Conservation (phyloP, 2,888 invertebrate species). For the Andrena bicolor region DNA sequence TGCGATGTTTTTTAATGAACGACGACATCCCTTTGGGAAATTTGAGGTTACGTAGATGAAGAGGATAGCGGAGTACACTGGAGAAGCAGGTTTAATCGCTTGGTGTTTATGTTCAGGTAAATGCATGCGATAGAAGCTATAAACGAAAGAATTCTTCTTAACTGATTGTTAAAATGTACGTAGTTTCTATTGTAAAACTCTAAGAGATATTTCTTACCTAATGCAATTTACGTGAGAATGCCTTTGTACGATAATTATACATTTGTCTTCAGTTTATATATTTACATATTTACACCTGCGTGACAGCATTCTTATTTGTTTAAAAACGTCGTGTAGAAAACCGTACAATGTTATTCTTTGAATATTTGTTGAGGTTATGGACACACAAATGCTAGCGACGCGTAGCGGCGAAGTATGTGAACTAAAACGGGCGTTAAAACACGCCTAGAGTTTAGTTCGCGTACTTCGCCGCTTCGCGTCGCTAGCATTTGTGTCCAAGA, state of each 20-base stretch:
- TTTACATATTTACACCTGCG: neutral
- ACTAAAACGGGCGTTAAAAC: no score
- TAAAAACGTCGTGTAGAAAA: no score
- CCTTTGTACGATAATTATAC: neutral
- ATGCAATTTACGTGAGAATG: neutral
- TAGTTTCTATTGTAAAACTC: no score
- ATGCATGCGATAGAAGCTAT: conserved; percentile 20
- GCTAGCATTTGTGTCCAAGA: no score
- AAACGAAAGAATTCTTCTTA: conserved; percentile 33
- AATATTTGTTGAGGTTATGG: no score
- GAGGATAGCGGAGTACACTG: neutral
- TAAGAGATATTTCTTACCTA: conserved; percentile 23
- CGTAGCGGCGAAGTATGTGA: no score
- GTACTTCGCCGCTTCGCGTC: no score
- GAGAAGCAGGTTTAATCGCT: neutral
- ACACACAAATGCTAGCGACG: no score
- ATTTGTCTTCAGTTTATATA: neutral
- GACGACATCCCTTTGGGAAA: neutral
- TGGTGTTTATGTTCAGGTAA: neutral
- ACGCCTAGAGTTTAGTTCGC: no score
- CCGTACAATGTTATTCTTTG: no score
- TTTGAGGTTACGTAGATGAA: conserved; percentile 23
- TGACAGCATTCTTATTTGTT: no score
- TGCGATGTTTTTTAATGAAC: neutral
- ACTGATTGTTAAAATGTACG: neutral